Evolutionary conservation across 1,140 invertebrate species (phyloP), one percentile per base, ranked within the genome.

Genomic region (Macrobrachium nipponense): DNA sequence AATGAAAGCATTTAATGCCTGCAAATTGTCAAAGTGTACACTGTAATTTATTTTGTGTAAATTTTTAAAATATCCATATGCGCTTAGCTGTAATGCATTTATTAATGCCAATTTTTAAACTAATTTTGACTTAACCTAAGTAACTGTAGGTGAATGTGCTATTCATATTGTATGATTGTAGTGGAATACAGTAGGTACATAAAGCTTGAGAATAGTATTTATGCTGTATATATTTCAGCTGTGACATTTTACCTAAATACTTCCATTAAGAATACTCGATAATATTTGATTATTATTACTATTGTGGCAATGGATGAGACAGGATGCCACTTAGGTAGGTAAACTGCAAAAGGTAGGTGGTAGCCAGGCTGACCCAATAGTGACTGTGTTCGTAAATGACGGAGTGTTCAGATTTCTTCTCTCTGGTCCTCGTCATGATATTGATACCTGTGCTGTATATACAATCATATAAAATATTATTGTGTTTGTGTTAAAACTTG

Each of bases 1-100:
- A 86, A 86, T 86, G 84, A 86, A 86, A 86, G 84, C 84, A 80
- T 20, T 80, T 86, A 43, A 44, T 20, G 36, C 70, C 60, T 43
- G 51, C 51, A 51, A 51, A 51, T 51, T 51, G 51, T 51, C 51
- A 51, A 51, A 51, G 5, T 51, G 51, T 51, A 51, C 51, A 51
- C 51, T 51, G 12, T 51, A 51, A 51, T 51, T 51, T 51, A 51
- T 51, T 51, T 51, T 51, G 51, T 51, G 51, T 51, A 51, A 51
- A 51, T 51, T 51, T 51, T 10, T 51, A 10, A 51, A 51, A 51
- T 51, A 51, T 51, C 51, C 51, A 51, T 51, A 51, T 51, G 12
- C 51, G 51, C 51, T 51, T 51, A 51, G 51, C 51, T 51, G 51
- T 51, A 51, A 51, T 51, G 51, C 51, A 51, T 51, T 51, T 51